Percentiles rank a stretch among this genome's conserved stretches.
These are phyloP conservation scores for Corythornis cristatus DNA, from an alignment of 2,113 vertebrate genomes.

Conservation along the genomic window DNA sequence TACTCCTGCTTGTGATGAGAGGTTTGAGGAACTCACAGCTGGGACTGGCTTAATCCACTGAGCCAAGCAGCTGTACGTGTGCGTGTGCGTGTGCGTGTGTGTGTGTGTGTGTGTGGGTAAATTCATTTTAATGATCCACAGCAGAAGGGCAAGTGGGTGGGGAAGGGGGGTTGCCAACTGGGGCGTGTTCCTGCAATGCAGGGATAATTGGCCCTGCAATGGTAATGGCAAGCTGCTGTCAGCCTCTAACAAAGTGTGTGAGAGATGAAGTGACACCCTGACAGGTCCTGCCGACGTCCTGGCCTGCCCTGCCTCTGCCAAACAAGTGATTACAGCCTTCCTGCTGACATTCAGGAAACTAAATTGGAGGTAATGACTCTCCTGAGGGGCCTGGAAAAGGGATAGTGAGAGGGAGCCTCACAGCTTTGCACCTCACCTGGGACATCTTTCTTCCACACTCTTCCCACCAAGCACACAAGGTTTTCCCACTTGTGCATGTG, in stretches of 20 bases:
- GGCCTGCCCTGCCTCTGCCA: neutral
- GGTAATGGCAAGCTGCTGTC: neutral
- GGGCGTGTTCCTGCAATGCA: neutral
- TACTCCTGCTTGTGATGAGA: neutral
- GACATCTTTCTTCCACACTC: neutral
- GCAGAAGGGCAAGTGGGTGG: neutral
- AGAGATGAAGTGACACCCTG: constrained; percentile 31
- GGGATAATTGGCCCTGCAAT: constrained; percentile 61
- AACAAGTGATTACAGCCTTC: neutral
- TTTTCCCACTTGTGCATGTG: rapidly evolving
- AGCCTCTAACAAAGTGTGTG: neutral
- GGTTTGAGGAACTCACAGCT: neutral
- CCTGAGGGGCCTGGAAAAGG: neutral
- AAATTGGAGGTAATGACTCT: constrained; percentile 42
- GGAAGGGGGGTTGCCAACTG: neutral
- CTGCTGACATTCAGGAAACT: constrained; percentile 21
- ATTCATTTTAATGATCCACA: constrained; percentile 5
- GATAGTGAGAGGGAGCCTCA: neutral
- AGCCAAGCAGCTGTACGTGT: neutral
- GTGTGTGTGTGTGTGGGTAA: neutral
- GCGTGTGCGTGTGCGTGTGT: neutral
- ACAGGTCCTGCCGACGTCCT: neutral
- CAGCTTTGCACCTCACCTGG: neutral
- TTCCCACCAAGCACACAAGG: neutral
- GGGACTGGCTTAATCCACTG: neutral